These are phyloP conservation scores for Pogoniulus pusillus DNA, from an alignment of 2,797 vertebrate species.

Conservation along the genomic window DNA sequence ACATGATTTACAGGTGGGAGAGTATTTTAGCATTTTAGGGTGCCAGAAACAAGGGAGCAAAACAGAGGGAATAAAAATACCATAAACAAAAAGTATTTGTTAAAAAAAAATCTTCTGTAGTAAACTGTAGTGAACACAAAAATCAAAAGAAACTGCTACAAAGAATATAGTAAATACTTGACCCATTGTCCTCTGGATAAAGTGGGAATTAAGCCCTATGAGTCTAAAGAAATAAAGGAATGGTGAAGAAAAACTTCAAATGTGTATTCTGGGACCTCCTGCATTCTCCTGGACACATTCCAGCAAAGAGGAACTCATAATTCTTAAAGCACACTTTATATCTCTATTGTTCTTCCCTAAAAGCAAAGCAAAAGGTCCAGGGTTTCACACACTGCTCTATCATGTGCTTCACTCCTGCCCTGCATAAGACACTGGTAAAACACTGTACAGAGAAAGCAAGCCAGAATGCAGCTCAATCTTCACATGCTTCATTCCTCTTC, in stretches of 20 bases:
- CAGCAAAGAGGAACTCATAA: neutral
- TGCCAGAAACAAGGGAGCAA: neutral
- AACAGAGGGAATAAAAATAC: neutral
- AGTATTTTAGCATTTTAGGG: neutral
- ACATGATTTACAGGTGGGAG: neutral
- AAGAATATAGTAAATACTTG: neutral
- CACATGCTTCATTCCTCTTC: fast-evolving
- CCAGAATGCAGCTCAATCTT: neutral
- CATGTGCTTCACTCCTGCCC: neutral
- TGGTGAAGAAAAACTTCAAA: neutral
- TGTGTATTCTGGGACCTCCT: neutral
- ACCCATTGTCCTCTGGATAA: neutral
- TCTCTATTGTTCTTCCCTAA: neutral
- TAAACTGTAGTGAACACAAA: neutral
- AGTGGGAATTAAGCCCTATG: neutral
- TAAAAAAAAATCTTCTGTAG: neutral
- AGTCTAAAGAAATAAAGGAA: neutral
- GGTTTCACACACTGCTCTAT: neutral
- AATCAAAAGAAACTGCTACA: neutral
- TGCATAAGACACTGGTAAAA: neutral
- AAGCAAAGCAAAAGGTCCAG: neutral
- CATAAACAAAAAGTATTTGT: neutral
- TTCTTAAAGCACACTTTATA: neutral
- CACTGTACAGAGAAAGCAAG: neutral
- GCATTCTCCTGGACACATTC: neutral